Evolutionary conservation across 2,113 vertebrate species (phyloP), one percentile per base, ranked within the genome.

Genomic region (Elephas maximus): DNA sequence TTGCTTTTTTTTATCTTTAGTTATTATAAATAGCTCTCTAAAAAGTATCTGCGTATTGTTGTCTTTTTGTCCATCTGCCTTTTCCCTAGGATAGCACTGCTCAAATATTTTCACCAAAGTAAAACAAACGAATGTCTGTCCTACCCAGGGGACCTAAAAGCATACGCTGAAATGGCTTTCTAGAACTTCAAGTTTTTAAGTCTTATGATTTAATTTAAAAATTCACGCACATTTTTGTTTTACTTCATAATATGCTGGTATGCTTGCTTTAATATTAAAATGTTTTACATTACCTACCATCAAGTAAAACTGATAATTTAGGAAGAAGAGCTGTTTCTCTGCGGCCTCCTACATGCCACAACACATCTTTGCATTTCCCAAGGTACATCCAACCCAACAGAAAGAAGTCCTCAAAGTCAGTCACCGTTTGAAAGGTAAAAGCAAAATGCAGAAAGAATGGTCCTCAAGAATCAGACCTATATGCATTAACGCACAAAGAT

Each of bases 201-300:
- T 28, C 44, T 86, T 30, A 63, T 45, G n/a, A 80, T 82, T 88
- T 77, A 76, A 76, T 60, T 82, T 44, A 20, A 67, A 24, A 62
- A 83, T 26, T 63, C 80, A 26, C 44, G 41, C 20, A 44, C 37
- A 62, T 41, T 41, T 93, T 88, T 67, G 24, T 69, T 85, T 91
- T 91, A 87, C 24, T 87, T 82, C 23, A 96, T 33, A 81, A 74
- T 67, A 91, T 26, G 41, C 60, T 82, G 57, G 37, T 33, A 87
- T 81, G 41, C n/a, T 53, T 86, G 77, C 62, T 71, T 74, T 83
- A 88, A 83, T 33, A 53, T 1, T 63, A n/a, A 79, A 79, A 79
- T 79, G 28, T 85, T 85, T 80, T 80, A 85, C 86, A 74, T 73
- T n/a, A 85, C 21, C 33, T 23, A n/a, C 26, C n/a, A 71, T 44